Conservation (phyloP, 2,888 invertebrate genomes). For the Archips crataeganus region DNA sequence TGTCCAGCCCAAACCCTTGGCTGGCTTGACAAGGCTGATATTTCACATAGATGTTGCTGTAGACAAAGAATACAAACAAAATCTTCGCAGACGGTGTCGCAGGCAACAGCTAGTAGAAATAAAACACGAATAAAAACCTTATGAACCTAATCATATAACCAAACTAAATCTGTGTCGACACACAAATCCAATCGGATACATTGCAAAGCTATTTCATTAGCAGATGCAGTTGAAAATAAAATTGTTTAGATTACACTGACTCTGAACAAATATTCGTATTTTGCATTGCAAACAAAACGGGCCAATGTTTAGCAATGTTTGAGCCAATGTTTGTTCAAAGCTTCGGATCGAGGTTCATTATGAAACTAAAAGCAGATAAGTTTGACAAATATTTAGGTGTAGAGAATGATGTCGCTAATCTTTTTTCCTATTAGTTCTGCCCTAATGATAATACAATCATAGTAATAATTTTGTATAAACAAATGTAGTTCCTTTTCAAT, state of each 20-base stretch:
- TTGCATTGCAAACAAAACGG: not conserved
- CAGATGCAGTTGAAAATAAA: constrained; percentile 1
- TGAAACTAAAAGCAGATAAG: no score
- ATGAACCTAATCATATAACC: no score
- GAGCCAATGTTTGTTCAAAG: not conserved
- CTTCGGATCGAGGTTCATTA: not conserved
- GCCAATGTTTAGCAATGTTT: constrained; percentile 1
- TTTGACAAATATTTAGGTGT: no score
- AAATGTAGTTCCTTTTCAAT: no score
- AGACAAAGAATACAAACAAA: not conserved
- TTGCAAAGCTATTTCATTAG: constrained; percentile 16
- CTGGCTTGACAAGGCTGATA: no score
- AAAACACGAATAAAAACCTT: not conserved
- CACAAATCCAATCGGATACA: constrained; percentile 19
- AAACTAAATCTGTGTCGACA: not conserved
- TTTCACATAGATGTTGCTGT: no score
- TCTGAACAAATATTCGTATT: constrained; percentile 1
- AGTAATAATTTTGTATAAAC: no score
- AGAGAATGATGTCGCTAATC: no score
- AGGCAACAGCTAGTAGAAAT: not conserved
- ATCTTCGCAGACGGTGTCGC: not conserved
- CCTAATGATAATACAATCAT: no score
- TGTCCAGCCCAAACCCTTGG: no score
- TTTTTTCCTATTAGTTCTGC: no score
- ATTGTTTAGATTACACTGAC: constrained; percentile 21